A percentile compares a stretch with the other conserved stretches of the same genome.
These are phyloP conservation scores for Macquaria australasica DNA, from an alignment of 2,113 vertebrate species.

Conservation along the genomic window DNA sequence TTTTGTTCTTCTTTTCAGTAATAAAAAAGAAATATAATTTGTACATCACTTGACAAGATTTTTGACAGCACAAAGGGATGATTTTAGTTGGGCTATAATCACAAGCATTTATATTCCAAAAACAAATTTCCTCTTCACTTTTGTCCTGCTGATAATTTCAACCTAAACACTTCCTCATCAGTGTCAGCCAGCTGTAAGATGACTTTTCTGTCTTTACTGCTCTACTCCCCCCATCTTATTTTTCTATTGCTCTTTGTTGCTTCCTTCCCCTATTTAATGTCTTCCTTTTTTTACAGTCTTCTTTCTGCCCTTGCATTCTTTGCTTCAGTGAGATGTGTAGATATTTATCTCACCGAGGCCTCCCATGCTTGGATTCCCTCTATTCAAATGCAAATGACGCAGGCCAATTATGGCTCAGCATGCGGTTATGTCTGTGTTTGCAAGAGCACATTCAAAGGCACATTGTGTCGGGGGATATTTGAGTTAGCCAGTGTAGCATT, in stretches of 20 bases:
- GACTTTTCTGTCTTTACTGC: background rate
- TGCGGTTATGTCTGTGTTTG: slow-evolving; percentile 76
- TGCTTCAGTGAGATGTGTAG: slow-evolving; percentile 33
- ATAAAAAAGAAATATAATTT: background rate
- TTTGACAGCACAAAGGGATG: background rate
- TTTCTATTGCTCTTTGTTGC: background rate
- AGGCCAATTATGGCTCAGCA: slow-evolving; percentile 77
- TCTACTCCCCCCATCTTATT: background rate
- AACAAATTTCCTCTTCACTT: background rate
- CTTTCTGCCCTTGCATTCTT: background rate
- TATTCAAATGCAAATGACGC: slow-evolving; percentile 83
- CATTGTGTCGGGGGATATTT: slow-evolving; percentile 63
- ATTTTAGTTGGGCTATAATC: background rate
- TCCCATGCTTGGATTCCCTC: slow-evolving; percentile 60
- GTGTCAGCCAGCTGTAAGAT: background rate
- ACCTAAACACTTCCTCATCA: background rate
- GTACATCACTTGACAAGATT: background rate
- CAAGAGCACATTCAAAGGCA: slow-evolving; percentile 72
- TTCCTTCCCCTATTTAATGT: slow-evolving; percentile 5
- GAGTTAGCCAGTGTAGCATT: slow-evolving; percentile 63
- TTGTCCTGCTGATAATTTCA: background rate
- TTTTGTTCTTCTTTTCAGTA: background rate
- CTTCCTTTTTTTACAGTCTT: background rate
- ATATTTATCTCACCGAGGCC: slow-evolving; percentile 46
- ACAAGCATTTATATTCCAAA: background rate